phyloP scores from a whole-genome alignment of 2,113 vertebrate species.

The Scatophagus argus region DNA sequence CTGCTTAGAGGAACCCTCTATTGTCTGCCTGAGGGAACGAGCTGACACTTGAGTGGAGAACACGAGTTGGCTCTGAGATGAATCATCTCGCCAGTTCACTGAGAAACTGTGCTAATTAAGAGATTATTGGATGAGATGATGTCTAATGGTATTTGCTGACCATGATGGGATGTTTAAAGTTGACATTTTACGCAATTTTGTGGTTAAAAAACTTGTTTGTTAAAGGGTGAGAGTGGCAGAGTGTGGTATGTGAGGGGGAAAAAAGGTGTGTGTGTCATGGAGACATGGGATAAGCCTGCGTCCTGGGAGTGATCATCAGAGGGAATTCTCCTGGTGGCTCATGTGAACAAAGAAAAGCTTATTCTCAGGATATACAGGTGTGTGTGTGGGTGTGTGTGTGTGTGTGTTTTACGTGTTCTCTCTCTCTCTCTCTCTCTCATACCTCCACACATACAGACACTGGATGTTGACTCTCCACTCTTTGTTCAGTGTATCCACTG shows the following conservation, averaged over 20 bases:
- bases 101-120: neutral
- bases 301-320: constrained; percentile 49
- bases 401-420: constrained; percentile 32
- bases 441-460: constrained; percentile 56
- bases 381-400: constrained; percentile 59
- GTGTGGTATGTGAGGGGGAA: too few species aligned
- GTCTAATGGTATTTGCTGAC: neutral
- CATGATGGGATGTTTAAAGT: neutral
- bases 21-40: too few species aligned
- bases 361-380: constrained; percentile 53
- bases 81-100: neutral
- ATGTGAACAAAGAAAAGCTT: constrained; percentile 68
- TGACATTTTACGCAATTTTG: too few species aligned
- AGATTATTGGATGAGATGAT: neutral
- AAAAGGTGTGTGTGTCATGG: constrained; percentile 4
- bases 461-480: constrained; percentile 53
- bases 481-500: constrained; percentile 65
- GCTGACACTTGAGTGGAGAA: too few species aligned
- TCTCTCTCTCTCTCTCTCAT: constrained; percentile 44
- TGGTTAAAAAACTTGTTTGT: too few species aligned
- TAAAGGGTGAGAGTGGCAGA: neutral
- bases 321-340: constrained; percentile 45
- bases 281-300: constrained; percentile 28
- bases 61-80: too few species aligned
- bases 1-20: too few species aligned